Conservation (phyloP, 2,888 invertebrate genomes). For the Sinhomidia bicolor region DNA sequence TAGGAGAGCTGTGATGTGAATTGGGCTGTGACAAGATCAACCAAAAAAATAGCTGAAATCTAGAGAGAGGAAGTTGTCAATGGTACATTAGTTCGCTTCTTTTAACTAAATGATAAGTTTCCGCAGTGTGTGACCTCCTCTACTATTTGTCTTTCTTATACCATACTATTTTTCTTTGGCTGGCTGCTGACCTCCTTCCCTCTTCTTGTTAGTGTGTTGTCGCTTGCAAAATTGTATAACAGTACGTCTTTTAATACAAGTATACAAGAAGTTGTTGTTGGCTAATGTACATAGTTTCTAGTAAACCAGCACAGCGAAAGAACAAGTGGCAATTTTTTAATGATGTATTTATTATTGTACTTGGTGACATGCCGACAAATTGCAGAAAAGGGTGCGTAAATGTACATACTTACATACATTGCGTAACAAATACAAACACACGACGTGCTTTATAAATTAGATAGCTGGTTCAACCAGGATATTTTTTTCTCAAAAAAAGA, state of each 20-base stretch:
- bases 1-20: slow-evolving; percentile 37
- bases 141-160: too few relatives aligned
- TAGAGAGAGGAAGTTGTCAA: slow-evolving; percentile 35
- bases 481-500: too few relatives aligned
- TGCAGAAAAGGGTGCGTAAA: neutral
- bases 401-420: neutral
- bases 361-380: neutral
- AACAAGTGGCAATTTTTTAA: slow-evolving; percentile 25
- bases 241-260: too few relatives aligned
- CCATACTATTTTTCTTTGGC: neutral
- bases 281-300: neutral
- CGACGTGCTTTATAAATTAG: too few relatives aligned
- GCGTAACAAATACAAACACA: too few relatives aligned
- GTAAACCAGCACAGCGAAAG: too few relatives aligned
- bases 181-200: neutral
- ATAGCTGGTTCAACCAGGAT: too few relatives aligned
- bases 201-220: neutral
- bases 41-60: neutral
- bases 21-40: slow-evolving; percentile 54
- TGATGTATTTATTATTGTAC: neutral
- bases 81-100: slow-evolving; percentile 41
- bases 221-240: neutral
- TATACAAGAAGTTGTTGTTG: neutral
- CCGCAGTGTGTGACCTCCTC: slow-evolving; percentile 38
- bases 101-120: slow-evolving; percentile 46